Evolutionary conservation across 1,140 invertebrate genomes (phyloP), one percentile per base, ranked within the genome.

Genomic region (Helicoverpa zea): DNA sequence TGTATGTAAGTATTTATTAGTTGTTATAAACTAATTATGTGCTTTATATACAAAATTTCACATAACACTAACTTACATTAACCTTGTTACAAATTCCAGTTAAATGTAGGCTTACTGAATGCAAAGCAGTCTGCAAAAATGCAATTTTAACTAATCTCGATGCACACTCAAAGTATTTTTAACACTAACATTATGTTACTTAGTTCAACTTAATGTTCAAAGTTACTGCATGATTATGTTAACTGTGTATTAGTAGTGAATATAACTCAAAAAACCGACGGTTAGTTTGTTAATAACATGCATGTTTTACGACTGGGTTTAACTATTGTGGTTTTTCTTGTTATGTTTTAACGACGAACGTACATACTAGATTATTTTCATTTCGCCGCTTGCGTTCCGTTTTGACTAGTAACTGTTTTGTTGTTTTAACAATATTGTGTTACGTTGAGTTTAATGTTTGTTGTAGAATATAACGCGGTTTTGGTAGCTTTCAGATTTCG

Each of bases 291-390:
- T 72, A 70, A 9, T 72, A 54, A 54, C 49, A 30, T 29, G 29
- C 23, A 52, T n/a, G 23, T 54, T 70, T 72, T 54, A 72, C 35
- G 68, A 54, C 13, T 14, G 49, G 49, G 47, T 30, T 72, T 54
- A 72, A 54, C 68, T 52, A 72, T 72, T 54, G 68, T 72, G 49
- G 49, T 52, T 52, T 72, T 70, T 68, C 64, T 72, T 72, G 49
- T 72, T 72, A 64, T 43, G 68, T 52, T 72, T 68, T 54, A 72
- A 54, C 23, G 49, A 54, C 68, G 64, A 72, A 72, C 49, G 30
- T 72, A 43, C 35, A 43, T 43, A 43, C 35, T 43, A 72, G 47
- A 72, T 72, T 72, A 72, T 72, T 54, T 72, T 51, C 7, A 30
- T 72, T 72, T 18, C n/a, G 23, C 47, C 54, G 49, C 13, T 68